phyloP scores from a whole-genome alignment of 2,113 vertebrate genomes.

The Muntiacus reevesi region DNA sequence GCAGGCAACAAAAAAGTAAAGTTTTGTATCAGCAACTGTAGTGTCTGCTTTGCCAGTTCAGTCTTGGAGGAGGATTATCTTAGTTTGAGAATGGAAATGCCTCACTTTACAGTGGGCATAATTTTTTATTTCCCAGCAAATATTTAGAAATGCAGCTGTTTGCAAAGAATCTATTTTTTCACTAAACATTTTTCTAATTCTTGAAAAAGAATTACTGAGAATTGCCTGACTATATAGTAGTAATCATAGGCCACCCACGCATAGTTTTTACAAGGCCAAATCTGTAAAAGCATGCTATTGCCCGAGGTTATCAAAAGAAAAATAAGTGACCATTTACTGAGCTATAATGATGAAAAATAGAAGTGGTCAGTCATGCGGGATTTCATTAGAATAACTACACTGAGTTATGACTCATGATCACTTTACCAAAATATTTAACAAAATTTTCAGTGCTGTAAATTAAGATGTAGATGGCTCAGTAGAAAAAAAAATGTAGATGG shows the following conservation, averaged over 20 bases:
- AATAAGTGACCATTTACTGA: constrained; percentile 61
- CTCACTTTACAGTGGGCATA: background rate
- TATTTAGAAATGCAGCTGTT: constrained; percentile 37
- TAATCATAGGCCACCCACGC: constrained; percentile 63
- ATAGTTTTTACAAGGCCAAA: constrained; percentile 58
- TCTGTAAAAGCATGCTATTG: constrained; percentile 64
- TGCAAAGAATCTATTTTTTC: constrained; percentile 62
- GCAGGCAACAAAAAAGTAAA: background rate
- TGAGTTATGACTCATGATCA: constrained; percentile 59
- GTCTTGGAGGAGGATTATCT: background rate
- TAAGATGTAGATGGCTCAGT: constrained; percentile 30
- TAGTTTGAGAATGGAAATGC: constrained; percentile 53
- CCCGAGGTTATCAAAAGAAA: constrained; percentile 50
- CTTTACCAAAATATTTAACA: constrained; percentile 71
- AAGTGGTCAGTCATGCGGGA: constrained; percentile 11
- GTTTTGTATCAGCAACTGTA: background rate
- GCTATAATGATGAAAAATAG: constrained; percentile 47
- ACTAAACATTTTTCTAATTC: constrained; percentile 54
- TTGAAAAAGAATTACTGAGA: constrained; percentile 51
- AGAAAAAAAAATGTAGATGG: constrained; percentile 7
- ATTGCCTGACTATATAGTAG: constrained; percentile 17
- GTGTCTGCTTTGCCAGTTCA: constrained; percentile 19
- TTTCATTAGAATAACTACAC: constrained; percentile 65
- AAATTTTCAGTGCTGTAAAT: constrained; percentile 66
- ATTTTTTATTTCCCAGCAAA: constrained; percentile 53